Base-by-base conservation (phyloP, 2,888 invertebrate species). In the Trichogramma dendrolimi region DNA sequence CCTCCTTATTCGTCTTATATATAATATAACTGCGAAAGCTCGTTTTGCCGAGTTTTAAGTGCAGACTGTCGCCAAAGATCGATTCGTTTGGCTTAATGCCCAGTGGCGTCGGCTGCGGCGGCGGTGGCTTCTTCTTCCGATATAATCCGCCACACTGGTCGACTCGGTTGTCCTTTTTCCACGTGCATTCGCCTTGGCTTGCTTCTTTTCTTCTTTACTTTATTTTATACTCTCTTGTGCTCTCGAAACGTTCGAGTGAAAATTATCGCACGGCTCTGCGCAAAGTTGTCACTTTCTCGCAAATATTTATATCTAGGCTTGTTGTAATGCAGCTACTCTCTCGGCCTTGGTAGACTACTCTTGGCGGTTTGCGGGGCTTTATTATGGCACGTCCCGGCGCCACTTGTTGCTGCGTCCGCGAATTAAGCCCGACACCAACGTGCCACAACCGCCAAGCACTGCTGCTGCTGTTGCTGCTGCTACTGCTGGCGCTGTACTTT, bases 341-440 rank as follows among this genome's bases (percentile, higher is more conserved):
- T n/a, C 27, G 52, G 44, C 44, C 50, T 11, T 49, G 38, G 46
- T 11, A 46, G 47, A 6, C 42, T 40, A 41, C 53, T 57, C 46
- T 67, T 47, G 65, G 41, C 48, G 42, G 56, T 44, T 46, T 10
- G n/a, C 10, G 46, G 10, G 5, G 41, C n/a, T 27, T 27, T 27
- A 27, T 27, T 27, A 27, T 27, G 27, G 27, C 27, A 27, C 41
- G 52, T 50, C 42, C 58, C 41, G 51, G 55, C 49, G 58, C 58
- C 59, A 64, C 61, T 56, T 59, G 56, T 54, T 59, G 27, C 27
- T 27, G 63, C 64, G 53, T 42, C 52, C 48, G 55, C 47, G 57
- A 50, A 55, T 58, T 57, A 50, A 48, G 43, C 43, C 27, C 10
- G 44, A 54, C 10, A 43, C 14, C 40, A 38, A 38, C 8, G 51